Base-by-base conservation (phyloP, 2,113 vertebrate genomes). In the Serinus canaria region DNA sequence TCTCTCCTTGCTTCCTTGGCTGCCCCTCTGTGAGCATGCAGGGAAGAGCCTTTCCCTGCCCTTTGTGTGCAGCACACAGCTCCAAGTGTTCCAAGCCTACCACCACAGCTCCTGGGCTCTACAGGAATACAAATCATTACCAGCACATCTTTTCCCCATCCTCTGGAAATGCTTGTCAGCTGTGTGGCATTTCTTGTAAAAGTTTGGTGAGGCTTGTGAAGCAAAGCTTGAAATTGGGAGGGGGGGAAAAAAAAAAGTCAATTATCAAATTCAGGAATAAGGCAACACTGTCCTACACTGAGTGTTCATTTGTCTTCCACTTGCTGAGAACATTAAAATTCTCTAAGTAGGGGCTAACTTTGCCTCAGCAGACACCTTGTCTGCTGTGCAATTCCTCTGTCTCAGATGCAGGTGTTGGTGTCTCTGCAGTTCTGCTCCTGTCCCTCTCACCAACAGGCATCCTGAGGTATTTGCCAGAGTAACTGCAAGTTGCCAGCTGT, bases 31-130 rank as follows among this genome's bases (percentile, higher is more conserved):
- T 33, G 15, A 67, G 21, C 9, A 10, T 0, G 0, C 6, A 17
- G 22, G 39, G 10, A n/a, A 69, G 70, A 64, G 55, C 4, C 44
- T 56, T 24, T 41, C 37, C 20, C 33, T 33, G 43, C 46, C 33
- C 80, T 25, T 9, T 1, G 35, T 43, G 59, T 6, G 10, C 25
- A n/a, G 37, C 1, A 0, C 1, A 1, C 27, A 25, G 60, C 31
- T 77, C 46, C 7, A 4, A 4, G 17, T 67, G 30, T 15, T 68
- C 49, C 79, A 31, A 24, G 18, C 44, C 53, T 23, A 0, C 37
- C 50, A 53, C 37, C 59, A 9, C n/a, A 58, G 31, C 46, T 80
- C 20, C 83, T 80, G 63, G 44, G 55, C 59, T 59, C 46, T 46
- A 2, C 20, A 53, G 41, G 15, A 66, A 46, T 22, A 37, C 55